Evolutionary conservation across 64 coral and sea anemone genomes (phyloP).

Genomic region (Pocillopora damicornis): DNA sequence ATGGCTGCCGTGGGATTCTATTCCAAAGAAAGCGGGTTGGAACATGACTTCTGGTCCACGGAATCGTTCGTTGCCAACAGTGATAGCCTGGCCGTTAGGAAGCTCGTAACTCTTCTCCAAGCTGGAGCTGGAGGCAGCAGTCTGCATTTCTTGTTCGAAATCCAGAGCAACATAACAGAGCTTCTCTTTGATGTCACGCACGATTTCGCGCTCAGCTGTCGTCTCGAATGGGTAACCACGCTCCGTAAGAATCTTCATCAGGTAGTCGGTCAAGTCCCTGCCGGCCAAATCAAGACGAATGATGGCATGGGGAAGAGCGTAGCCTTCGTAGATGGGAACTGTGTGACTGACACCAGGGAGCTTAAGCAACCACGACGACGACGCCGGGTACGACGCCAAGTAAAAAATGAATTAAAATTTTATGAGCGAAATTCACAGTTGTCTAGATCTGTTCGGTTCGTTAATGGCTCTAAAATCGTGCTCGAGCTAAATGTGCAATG

Average conservation of each 20-base stretch:
- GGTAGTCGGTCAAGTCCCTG: constrained; percentile 17
- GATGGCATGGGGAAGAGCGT: neutral
- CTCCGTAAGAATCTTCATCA: neutral
- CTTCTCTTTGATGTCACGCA: too few species aligned
- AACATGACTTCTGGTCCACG: constrained; percentile 34
- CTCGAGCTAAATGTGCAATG: too few species aligned
- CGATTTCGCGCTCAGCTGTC: neutral
- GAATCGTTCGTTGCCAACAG: neutral
- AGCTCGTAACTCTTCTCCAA: neutral
- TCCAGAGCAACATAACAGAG: too few species aligned
- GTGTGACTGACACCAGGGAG: neutral
- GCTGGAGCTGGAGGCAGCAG: too few species aligned
- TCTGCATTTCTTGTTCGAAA: too few species aligned
- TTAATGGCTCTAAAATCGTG: too few species aligned
- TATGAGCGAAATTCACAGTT: too few species aligned
- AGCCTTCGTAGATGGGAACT: neutral
- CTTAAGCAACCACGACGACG: too few species aligned
- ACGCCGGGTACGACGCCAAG: too few species aligned
- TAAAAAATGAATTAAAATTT: too few species aligned
- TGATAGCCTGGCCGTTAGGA: neutral
- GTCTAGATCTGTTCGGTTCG: too few species aligned
- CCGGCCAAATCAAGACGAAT: neutral
- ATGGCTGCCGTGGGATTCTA: constrained; percentile 66
- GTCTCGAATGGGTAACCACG: neutral
- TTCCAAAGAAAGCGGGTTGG: constrained; percentile 63